Base-by-base conservation (phyloP, 2,113 vertebrate species). In the Mungos mungo region DNA sequence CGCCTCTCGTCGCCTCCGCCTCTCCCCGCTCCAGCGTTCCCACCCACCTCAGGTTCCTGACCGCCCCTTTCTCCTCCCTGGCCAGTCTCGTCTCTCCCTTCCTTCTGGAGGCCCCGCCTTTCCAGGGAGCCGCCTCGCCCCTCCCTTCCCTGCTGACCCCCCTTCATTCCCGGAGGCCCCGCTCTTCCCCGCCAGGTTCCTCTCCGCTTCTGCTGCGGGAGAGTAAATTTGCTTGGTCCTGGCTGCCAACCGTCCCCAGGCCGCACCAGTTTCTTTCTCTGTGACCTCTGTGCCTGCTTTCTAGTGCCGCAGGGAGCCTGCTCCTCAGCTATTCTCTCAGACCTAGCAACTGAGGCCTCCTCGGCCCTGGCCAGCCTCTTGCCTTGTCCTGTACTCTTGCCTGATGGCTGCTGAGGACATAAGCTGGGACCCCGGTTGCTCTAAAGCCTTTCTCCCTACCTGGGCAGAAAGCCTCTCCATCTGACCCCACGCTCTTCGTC, bases 181-280 rank as follows among this genome's bases (percentile, higher is more conserved):
- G 71, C 52, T 63, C 74, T 57, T 23, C 18, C 35, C 85, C 15
- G 0, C 12, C 63, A 0, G 2, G 16, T 41, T 23, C 31, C 15
- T 45, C 31, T 38, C 9, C 6, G 0, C 4, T 10, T 27, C 9
- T 0, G 3, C 3, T 0, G 2, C 31, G 4, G 33, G 25, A 6
- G 10, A 4, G 13, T 13, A 0, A n/a, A 12, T 18, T 14, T 14
- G 27, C 5, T 21, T 12, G 8, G 13, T 45, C 0, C 23, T 1
- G 0, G 33, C 65, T 3, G 77, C 18, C 1, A 13, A 1, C 16
- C 2, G 7, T 14, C 0, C 21, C 4, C 10, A 4, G 31, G 5
- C 3, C 8, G 12, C 21, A 0, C 18, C 38, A 1, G n/a, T 45
- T 19, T 19, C 12, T 19, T 16, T 4, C 31, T 11, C 12, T 33